phyloP scores from a whole-genome alignment of 2,888 invertebrate genomes.

The Melanostoma mellinum region DNA sequence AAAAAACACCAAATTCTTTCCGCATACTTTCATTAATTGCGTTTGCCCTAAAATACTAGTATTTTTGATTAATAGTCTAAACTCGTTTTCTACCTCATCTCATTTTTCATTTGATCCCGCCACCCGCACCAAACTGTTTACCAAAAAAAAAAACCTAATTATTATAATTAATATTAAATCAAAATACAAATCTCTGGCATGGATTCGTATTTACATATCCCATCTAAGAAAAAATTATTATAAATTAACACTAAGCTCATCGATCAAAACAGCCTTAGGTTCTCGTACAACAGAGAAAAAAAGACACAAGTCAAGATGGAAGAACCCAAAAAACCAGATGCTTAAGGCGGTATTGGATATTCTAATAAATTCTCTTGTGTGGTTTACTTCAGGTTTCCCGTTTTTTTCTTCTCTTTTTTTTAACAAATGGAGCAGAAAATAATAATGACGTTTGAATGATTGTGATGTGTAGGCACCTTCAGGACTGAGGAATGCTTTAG shows the following conservation, averaged over 20 bases:
- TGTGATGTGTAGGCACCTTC: slow-evolving; percentile 39
- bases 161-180: slow-evolving; percentile 52
- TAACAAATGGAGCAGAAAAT: slow-evolving; percentile 60
- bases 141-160: slow-evolving; percentile 43
- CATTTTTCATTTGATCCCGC: slow-evolving; percentile 29
- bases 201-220: slow-evolving; percentile 56
- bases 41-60: slow-evolving; percentile 21
- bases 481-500: background rate
- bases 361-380: background rate
- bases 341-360: slow-evolving; percentile 1
- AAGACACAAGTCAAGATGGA: no score
- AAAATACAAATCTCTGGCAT: slow-evolving; percentile 45
- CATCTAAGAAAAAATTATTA: slow-evolving; percentile 10
- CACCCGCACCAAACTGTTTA: background rate
- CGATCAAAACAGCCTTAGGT: slow-evolving; percentile 63
- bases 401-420: background rate
- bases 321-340: background rate
- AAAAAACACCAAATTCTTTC: slow-evolving; percentile 24
- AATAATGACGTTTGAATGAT: slow-evolving; percentile 51
- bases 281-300: background rate
- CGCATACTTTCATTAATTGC: slow-evolving; percentile 25
- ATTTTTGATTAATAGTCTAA: slow-evolving; percentile 60
- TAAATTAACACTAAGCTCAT: slow-evolving; percentile 66
- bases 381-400: slow-evolving; percentile 5
- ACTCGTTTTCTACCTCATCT: slow-evolving; percentile 54